These are phyloP conservation scores for Umimayanthus chanpuru DNA, from an alignment of 92 coral and sea anemone genomes.

Conservation along the genomic window DNA sequence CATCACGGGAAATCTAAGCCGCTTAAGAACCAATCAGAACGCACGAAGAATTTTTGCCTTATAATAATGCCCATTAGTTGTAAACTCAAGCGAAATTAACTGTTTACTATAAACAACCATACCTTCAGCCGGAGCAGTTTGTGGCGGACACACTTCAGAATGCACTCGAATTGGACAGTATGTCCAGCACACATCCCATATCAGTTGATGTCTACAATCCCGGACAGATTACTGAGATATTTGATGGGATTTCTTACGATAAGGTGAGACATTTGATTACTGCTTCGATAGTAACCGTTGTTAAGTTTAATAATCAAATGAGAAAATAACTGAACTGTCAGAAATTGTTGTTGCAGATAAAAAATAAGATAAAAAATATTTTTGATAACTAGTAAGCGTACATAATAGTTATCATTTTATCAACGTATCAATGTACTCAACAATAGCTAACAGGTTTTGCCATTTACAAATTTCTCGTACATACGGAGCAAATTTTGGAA, in stretches of 20 bases:
- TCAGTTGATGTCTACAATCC: constrained; percentile 92
- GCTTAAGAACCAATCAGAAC: no score
- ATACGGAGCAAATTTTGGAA: no score
- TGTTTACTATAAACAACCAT: not conserved
- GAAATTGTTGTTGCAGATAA: not conserved
- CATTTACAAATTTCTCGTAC: no score
- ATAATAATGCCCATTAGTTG: not conserved
- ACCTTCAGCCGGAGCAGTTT: constrained; percentile 89
- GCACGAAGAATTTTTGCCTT: no score
- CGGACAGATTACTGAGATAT: constrained; percentile 91
- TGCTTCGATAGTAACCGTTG: not conserved
- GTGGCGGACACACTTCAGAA: constrained; percentile 86
- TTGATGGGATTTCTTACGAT: constrained; percentile 84
- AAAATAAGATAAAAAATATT: no score
- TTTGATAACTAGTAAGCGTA: no score
- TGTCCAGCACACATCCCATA: constrained; percentile 88
- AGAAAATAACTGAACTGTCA: not conserved
- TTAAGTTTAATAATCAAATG: not conserved
- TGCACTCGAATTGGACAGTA: constrained; percentile 91
- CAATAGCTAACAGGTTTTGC: no score
- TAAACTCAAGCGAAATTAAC: not conserved
- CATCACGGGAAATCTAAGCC: no score
- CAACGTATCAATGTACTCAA: no score
- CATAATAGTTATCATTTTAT: no score
- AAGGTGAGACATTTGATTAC: constrained; percentile 58